Base-by-base conservation (phyloP, 2,888 invertebrate species). In the Eurytoma adleriae region DNA sequence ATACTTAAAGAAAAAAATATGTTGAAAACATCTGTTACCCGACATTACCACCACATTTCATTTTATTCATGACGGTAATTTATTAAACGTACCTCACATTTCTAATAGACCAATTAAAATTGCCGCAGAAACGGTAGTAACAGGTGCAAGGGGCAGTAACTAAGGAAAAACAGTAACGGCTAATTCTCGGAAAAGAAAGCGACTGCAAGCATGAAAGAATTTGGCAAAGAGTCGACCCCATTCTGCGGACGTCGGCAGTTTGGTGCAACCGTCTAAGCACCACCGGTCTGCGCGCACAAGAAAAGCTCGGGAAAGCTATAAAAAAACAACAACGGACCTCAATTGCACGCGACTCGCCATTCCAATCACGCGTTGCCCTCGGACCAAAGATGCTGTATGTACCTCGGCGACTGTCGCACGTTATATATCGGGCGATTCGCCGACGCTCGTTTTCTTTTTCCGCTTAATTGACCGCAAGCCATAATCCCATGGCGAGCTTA, bases 171-270 rank as follows among this genome's bases (percentile, higher is more conserved):
- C 64, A 57, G 64, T 57, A 54, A 14, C 59, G 40, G 20, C 62
- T 77, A 67, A 61, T 72, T 79, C 74, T 20, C 24, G 70, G 79
- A 79, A 79, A 75, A 75, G 79, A 75, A 79, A 79, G 75, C 79
- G 70, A 18, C 64, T 75, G 54, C 59, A 75, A 61, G 71, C 71
- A 67, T 67, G 79, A 80, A 76, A 80, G 79, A 80, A 80, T 80
- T 80, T 50, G 79, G 75, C 75, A 80, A 73, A 78, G 57, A 57
- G 59, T 67, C 75, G 81, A 79, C 81, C 81, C 79, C 72, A 24
- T 82, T 82, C 77, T 72, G 50, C 27, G 74, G 54, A 16, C 50
- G 52, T 18, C 66, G 18, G 20, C 57, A 50, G 76, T 10, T 10
- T 10, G 40, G 7, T 30, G 48, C 14, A 57, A 59, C 30, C 5